A percentile compares a stretch with the other conserved stretches of the same genome.
Conservation (phyloP, 2,888 invertebrate genomes). For the Limnephilus lunatus region DNA sequence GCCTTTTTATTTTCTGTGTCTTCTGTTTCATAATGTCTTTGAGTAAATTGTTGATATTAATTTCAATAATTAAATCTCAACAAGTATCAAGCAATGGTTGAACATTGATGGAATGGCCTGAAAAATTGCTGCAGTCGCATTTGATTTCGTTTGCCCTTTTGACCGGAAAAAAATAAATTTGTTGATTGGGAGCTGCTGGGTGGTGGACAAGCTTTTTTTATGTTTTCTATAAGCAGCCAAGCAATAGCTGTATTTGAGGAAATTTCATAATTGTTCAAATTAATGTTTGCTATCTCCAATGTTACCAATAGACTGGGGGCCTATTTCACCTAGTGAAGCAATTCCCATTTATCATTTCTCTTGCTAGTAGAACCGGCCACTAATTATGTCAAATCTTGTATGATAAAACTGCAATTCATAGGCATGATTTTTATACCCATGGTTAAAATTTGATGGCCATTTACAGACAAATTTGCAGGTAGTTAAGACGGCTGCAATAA, state of each 20-base stretch:
- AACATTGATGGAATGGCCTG: too few species aligned
- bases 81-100: too few species aligned
- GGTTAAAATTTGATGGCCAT: background rate
- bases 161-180: too few species aligned
- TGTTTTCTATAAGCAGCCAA: background rate
- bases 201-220: background rate
- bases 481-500: background rate
- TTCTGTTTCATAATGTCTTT: too few species aligned
- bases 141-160: too few species aligned
- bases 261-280: background rate
- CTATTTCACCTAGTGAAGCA: background rate
- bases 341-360: background rate
- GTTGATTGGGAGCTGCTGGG: too few species aligned
- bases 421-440: background rate
- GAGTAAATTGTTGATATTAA: too few species aligned
- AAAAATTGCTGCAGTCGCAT: too few species aligned
- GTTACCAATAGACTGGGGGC: background rate
- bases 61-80: too few species aligned
- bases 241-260: background rate
- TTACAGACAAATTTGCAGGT: background rate
- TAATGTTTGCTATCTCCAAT: background rate
- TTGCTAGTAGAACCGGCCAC: background rate
- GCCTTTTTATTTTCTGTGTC: too few species aligned
- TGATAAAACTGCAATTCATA: background rate
- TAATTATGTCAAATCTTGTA: too few species aligned